These are phyloP conservation scores for Drosophila repleta DNA, from an alignment of 1,140 invertebrate species.

Conservation along the genomic window DNA sequence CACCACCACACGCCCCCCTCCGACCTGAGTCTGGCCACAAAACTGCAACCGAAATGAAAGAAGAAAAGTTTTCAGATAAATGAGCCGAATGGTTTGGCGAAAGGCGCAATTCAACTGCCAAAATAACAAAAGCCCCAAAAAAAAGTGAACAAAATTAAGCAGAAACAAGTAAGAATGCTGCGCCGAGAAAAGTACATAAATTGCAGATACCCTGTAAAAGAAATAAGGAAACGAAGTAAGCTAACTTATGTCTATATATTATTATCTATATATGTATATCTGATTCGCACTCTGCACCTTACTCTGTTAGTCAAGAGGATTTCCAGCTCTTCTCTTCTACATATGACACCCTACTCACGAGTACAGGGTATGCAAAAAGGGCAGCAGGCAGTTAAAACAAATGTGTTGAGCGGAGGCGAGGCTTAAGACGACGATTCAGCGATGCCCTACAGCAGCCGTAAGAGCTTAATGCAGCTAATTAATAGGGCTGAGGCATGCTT, in stretches of 20 bases:
- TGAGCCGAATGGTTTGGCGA: constrained; percentile 79
- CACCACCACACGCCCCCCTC: not conserved
- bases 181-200: not conserved
- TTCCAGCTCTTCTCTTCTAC: no score
- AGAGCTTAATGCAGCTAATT: not conserved
- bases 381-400: constrained; percentile 12
- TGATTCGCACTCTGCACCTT: no score
- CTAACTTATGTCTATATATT: no score
- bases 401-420: not conserved
- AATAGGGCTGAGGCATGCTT: not conserved
- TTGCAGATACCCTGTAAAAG: constrained; percentile 1
- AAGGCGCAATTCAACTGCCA: constrained; percentile 80
- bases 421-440: not conserved
- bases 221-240: no score
- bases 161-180: constrained; percentile 16
- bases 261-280: no score
- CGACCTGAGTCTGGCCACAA: constrained; percentile 1
- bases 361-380: constrained; percentile 14
- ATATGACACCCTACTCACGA: no score
- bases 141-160: constrained; percentile 12
- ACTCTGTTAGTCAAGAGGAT: no score
- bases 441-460: constrained; percentile 35
- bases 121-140: constrained; percentile 60
- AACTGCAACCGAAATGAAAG: constrained; percentile 62
- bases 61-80: constrained; percentile 78